A percentile compares a stretch with the other conserved stretches of the same genome.
These are phyloP conservation scores for Megaptera novaeangliae DNA, from an alignment of 2,113 vertebrate species.

Conservation along the genomic window DNA sequence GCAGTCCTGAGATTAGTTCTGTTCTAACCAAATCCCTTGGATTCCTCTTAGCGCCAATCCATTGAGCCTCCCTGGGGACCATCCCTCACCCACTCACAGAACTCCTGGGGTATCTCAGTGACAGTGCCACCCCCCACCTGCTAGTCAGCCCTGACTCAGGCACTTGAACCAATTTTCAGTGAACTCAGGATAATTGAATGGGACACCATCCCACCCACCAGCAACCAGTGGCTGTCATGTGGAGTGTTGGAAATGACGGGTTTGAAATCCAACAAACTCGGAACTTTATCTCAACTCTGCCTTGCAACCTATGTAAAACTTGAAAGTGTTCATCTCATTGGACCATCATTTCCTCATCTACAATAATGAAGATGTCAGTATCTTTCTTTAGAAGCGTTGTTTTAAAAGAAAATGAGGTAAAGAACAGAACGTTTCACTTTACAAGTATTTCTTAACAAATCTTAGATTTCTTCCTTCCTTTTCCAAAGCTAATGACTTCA, in stretches of 20 bases:
- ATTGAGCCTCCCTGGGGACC: not conserved
- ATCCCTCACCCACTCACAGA: not conserved
- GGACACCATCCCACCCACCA: not conserved
- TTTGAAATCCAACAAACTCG: not conserved
- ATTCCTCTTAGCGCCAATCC: not conserved
- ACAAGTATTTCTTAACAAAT: not conserved
- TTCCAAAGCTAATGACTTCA: not conserved
- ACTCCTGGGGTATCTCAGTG: not conserved
- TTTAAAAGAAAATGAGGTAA: constrained; percentile 18
- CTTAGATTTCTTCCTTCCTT: not conserved
- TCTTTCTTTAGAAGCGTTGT: not conserved
- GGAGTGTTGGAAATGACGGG: not conserved
- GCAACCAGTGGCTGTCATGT: not conserved
- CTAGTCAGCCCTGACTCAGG: not conserved
- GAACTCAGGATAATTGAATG: not conserved
- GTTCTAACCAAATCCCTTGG: not conserved
- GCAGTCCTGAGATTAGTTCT: not conserved
- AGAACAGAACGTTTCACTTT: not conserved
- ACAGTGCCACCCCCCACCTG: not conserved
- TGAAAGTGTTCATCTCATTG: not conserved
- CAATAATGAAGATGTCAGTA: not conserved
- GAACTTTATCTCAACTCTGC: not conserved
- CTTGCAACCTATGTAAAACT: not conserved
- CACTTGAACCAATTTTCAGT: not conserved
- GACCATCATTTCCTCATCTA: not conserved